These are phyloP conservation scores for Stichodactyla helianthus DNA, from an alignment of 64 coral and sea anemone genomes.

Conservation along the genomic window DNA sequence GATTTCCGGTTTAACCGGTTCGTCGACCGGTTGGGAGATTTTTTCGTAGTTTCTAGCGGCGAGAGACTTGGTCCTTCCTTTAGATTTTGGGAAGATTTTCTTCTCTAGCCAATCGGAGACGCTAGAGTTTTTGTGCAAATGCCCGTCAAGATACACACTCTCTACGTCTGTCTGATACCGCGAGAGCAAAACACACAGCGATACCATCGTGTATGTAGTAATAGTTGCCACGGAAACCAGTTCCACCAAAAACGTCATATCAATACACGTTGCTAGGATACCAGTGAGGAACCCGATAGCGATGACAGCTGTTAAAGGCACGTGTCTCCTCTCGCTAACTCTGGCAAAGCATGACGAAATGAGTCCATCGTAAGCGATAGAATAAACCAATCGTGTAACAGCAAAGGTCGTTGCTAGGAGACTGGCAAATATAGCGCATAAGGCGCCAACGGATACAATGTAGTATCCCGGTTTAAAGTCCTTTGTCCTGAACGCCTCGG, in stretches of 20 bases:
- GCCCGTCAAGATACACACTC: not conserved
- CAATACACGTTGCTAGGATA: constrained; percentile 30
- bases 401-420: constrained; percentile 49
- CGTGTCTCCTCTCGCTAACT: constrained; percentile 28
- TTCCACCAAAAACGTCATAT: constrained; percentile 49
- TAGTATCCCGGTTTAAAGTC: constrained; percentile 58
- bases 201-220: constrained; percentile 56
- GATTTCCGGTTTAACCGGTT: not conserved
- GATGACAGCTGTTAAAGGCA: constrained; percentile 49
- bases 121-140: constrained; percentile 1
- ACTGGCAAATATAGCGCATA: constrained; percentile 43
- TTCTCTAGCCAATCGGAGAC: not conserved
- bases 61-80: not conserved
- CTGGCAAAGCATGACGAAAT: constrained; percentile 45
- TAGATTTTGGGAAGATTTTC: not conserved
- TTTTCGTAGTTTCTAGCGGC: constrained; percentile 15
- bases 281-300: constrained; percentile 12
- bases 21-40: constrained; percentile 13
- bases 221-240: constrained; percentile 53
- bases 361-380: constrained; percentile 61
- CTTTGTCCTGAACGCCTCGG: constrained; percentile 45
- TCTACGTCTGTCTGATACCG: constrained; percentile 25
- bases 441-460: constrained; percentile 63
- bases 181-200: constrained; percentile 38
- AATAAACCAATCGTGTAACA: constrained; percentile 49